A percentile compares a stretch with the other conserved stretches of the same genome.
phyloP scores from a whole-genome alignment of 2,888 invertebrate species.

The Nomada ferruginata region DNA sequence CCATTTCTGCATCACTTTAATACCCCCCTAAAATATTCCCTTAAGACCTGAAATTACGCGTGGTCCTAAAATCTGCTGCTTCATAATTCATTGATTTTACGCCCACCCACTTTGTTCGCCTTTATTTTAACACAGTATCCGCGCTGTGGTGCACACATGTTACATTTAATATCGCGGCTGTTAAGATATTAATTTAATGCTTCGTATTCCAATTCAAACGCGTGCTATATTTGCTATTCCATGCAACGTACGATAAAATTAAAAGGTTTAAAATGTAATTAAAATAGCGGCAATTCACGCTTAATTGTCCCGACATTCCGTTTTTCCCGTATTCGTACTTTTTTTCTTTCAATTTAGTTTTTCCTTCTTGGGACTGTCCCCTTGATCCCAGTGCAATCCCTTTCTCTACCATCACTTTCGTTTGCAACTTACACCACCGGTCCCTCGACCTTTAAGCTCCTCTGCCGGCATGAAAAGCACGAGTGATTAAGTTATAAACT shows the following conservation, averaged over 20 bases:
- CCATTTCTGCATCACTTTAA: background rate
- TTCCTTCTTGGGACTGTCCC: slow-evolving; percentile 13
- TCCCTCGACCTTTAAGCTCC: slow-evolving; percentile 50
- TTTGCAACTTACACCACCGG: slow-evolving; percentile 32
- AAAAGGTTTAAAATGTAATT: background rate
- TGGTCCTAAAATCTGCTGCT: slow-evolving; percentile 5
- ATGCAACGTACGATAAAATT: no score
- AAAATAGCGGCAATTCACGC: background rate
- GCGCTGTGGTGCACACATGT: background rate
- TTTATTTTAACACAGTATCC: slow-evolving; percentile 2
- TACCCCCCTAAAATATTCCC: background rate
- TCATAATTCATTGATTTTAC: slow-evolving; percentile 11
- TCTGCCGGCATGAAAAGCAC: slow-evolving; percentile 63
- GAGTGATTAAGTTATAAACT: slow-evolving; percentile 80
- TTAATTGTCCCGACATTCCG: background rate
- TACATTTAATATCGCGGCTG: background rate
- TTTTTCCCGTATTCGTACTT: background rate
- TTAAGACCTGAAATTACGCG: background rate
- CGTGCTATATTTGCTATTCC: background rate
- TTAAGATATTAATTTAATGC: slow-evolving; percentile 6
- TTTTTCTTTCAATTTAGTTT: slow-evolving; percentile 16
- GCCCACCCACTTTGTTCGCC: background rate
- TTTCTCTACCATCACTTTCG: slow-evolving; percentile 32
- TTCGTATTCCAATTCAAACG: background rate
- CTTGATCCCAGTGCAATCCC: background rate